Base-by-base conservation (phyloP, 2,113 vertebrate genomes). In the Oophaga pumilio region DNA sequence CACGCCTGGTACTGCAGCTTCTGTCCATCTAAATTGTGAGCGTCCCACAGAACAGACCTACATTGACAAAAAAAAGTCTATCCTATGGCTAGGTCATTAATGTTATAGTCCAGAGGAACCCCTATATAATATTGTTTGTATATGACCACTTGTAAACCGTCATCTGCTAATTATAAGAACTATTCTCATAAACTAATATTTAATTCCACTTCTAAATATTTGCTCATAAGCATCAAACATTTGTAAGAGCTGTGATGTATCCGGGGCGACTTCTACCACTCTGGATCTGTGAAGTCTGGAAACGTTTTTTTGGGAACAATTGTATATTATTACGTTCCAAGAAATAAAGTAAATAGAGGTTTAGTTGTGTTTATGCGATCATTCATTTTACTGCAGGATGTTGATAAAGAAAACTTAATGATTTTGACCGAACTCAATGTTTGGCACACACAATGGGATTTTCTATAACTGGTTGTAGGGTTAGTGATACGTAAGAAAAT, bases 301-400 rank as follows among this genome's bases (percentile, higher is more conserved):
- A 68, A 17, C 62, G 49, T 68, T 68, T 80, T 43, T 43, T 26
- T 69, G 43, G 50, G 62, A 52, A 53, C 69, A 52, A 69, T 83
- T 83, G 20, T 82, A n/a, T 83, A 83, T 69, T 69, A 83, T 83
- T 69, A 83, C 28, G 62, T 69, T 83, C 43, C 62, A 52, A 26
- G 50, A 49, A 69, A 53, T 52, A 83, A 68, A 83, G 43, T 26
- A 52, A 83, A 83, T 52, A 83, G 64, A 69, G n/a, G 24, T 68
- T 52, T 26, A 69, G 33, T 28, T 69, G n/a, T 83, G 81, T 83
- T 83, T 83, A 83, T 83, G 64, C 18, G 62, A 83, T 83, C 62
- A 68, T 49, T 66, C 43, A 69, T 66, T 83, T 53, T 69, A 83
- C 17, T n/a, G 20, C 81, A 83, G 81, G 81, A 83, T 69, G 81